Conservation (phyloP, 2,797 vertebrate genomes). For the Acrossocheilus fasciatus region DNA sequence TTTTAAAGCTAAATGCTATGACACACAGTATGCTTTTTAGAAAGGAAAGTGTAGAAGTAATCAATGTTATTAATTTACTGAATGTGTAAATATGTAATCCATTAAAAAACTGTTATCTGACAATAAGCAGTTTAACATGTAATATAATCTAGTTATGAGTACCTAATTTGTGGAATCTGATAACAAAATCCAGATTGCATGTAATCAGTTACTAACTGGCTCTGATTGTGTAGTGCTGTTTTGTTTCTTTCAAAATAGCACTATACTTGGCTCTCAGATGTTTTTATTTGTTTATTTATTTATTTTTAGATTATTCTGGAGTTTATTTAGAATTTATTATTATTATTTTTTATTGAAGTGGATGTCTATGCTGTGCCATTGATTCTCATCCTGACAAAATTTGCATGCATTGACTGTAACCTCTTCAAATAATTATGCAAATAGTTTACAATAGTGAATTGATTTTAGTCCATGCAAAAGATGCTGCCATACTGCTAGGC, state of each 20-base stretch:
- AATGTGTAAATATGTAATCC: no score
- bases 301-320: no score
- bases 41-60: no score
- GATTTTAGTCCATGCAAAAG: neutral
- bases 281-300: neutral
- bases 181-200: no score
- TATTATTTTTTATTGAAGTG: neutral
- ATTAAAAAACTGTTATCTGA: no score
- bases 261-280: neutral
- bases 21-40: no score
- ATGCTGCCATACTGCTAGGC: neutral
- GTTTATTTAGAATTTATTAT: neutral
- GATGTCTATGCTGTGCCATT: neutral
- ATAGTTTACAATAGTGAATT: neutral
- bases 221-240: neutral
- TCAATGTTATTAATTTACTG: no score
- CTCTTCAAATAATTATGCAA: neutral
- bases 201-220: no score
- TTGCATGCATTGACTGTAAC: neutral
- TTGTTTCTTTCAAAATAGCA: neutral
- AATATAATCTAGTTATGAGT: no score
- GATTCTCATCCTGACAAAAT: neutral
- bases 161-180: no score
- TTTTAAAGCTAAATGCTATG: no score
- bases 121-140: no score